Percentiles rank a stretch among this genome's conserved stretches.
These are phyloP conservation scores for Vulpes vulpes DNA, from an alignment of 2,113 vertebrate species.

Conservation along the genomic window DNA sequence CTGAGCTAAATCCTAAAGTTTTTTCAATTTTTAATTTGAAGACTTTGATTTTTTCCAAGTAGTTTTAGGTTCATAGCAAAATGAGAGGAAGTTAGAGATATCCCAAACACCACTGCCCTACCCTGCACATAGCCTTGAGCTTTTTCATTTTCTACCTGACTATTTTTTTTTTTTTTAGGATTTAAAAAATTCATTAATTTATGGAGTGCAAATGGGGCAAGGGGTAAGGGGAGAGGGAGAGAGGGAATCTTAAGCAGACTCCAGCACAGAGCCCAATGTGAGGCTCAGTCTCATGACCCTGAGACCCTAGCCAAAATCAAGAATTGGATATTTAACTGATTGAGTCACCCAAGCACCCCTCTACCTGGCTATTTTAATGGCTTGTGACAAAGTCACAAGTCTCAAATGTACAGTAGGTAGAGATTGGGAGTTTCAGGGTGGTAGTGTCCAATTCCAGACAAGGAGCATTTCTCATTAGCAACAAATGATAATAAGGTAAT, in stretches of 20 bases:
- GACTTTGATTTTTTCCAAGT: not conserved
- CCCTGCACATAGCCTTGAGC: not conserved
- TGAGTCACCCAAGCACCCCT: not conserved
- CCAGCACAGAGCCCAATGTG: not conserved
- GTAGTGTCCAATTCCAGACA: not conserved
- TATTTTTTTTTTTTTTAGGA: not conserved
- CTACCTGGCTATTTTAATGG: not conserved
- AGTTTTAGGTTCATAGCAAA: not conserved
- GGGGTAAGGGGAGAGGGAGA: not conserved
- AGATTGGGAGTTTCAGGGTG: not conserved
- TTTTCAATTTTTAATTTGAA: slow-evolving; percentile 11
- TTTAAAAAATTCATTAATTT: not conserved
- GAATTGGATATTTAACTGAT: not conserved
- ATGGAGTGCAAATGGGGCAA: not conserved
- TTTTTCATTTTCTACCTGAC: not conserved
- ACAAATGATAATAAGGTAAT: not conserved
- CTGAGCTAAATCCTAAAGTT: not conserved
- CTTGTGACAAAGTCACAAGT: not conserved
- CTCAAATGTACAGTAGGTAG: not conserved
- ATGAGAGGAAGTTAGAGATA: not conserved
- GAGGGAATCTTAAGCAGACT: not conserved
- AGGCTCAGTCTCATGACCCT: not conserved
- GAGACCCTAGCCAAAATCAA: not conserved
- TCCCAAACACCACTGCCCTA: not conserved
- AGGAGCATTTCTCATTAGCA: not conserved